These are phyloP conservation scores for Epinephelus lanceolatus DNA, from an alignment of 2,113 vertebrate genomes.

Conservation along the genomic window DNA sequence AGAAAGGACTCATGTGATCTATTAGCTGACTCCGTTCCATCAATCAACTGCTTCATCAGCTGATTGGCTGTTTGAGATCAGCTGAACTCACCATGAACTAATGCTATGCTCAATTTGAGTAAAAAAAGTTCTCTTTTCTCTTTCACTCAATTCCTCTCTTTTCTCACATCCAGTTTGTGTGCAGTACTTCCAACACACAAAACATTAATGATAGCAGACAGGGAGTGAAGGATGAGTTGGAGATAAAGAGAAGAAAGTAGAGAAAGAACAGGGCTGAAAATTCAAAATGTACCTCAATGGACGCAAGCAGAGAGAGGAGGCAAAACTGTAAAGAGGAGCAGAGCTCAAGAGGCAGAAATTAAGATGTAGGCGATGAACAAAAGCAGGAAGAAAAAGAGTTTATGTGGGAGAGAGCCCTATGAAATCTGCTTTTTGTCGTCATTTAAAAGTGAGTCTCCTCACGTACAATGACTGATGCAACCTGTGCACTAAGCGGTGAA, in stretches of 20 bases:
- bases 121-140: too few relatives aligned
- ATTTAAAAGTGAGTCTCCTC: constrained; percentile 4
- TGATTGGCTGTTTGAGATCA: too few relatives aligned
- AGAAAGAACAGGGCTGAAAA: neutral
- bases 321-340: neutral
- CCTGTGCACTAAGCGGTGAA: constrained; percentile 12
- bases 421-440: constrained; percentile 33
- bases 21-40: too few relatives aligned
- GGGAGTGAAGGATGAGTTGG: neutral
- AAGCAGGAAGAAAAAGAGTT: neutral
- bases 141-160: too few relatives aligned
- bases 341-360: constrained; percentile 2
- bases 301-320: neutral
- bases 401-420: constrained; percentile 18
- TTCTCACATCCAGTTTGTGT: neutral
- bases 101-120: too few relatives aligned
- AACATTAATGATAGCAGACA: neutral
- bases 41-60: too few relatives aligned
- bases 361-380: neutral
- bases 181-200: neutral
- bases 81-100: too few relatives aligned
- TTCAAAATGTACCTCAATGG: neutral
- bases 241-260: neutral
- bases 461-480: constrained; percentile 33
- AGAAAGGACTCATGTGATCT: too few relatives aligned